These are phyloP conservation scores for Hydrolagus colliei DNA, from an alignment of 2,797 vertebrate species.

Conservation along the genomic window DNA sequence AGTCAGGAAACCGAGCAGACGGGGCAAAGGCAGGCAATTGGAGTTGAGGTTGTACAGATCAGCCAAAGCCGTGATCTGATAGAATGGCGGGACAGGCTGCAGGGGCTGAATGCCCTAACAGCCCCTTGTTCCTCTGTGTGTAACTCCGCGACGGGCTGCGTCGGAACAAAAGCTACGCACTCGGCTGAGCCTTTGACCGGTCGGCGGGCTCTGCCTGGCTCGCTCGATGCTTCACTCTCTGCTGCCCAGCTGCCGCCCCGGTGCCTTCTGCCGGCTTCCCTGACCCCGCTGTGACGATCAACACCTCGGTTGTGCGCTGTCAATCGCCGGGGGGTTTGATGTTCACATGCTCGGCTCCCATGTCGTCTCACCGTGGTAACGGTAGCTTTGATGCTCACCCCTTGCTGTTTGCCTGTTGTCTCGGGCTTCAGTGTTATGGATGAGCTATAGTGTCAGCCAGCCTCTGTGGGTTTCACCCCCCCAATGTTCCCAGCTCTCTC, in stretches of 20 bases:
- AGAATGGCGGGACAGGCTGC: no score
- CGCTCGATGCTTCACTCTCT: conserved; percentile 34
- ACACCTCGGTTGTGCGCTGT: conserved; percentile 50
- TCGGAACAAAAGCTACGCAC: conserved; percentile 46
- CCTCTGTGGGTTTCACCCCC: conserved; percentile 43
- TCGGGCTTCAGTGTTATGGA: conserved; percentile 43
- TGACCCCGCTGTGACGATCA: conserved; percentile 39
- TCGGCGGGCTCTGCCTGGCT: not conserved
- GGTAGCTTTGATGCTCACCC: conserved; percentile 52
- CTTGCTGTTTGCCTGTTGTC: conserved; percentile 52
- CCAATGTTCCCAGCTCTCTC: conserved; percentile 39
- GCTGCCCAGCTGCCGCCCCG: conserved; percentile 40
- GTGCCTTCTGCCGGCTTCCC: conserved; percentile 35
- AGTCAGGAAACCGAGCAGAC: no score
- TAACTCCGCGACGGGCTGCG: conserved; percentile 41
- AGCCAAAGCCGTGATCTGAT: no score
- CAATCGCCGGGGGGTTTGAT: conserved; percentile 49
- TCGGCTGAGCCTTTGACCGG: conserved; percentile 47
- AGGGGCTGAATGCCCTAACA: no score
- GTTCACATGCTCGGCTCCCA: conserved; percentile 56
- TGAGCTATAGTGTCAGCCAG: conserved; percentile 47
- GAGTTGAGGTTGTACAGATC: no score
- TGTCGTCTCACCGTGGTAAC: conserved; percentile 60
- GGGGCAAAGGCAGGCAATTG: no score
- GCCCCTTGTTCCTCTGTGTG: conserved; percentile 31